Base-by-base conservation (phyloP, 1,140 invertebrate genomes). In the Meloidogyne floridensis region DNA sequence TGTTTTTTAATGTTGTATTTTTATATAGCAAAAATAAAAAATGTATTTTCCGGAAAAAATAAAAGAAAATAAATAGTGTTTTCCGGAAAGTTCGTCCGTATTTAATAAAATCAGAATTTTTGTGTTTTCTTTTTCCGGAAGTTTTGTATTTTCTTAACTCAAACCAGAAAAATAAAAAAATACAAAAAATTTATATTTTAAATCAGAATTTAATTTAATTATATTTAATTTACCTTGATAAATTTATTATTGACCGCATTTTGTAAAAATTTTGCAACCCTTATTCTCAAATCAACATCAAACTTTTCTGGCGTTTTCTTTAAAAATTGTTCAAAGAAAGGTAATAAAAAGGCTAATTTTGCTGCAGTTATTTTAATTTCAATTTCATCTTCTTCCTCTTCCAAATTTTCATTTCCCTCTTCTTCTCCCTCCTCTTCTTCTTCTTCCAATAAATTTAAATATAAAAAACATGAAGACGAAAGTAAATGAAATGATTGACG, bases 401-500 rank as follows among this genome's bases (percentile, higher is more conserved):
- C 72, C 47, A 32, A 32, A 32, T 76, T 32, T 10, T 74, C 47
- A 32, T 75, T 56, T 5, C 47, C 42, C 54, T 82, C 20, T 9
- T 86, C 72, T 71, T 47, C 42, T 15, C n/a, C 51, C 4, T 85
- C 73, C 8, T 73, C 72, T 51, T 80, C 84, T n/a, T 53, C 69
- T 43, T 83, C 82, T 8, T 85, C 77, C 13, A 83, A 74, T 32
- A 81, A 43, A n/a, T 51, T 81, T 13, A 59, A 80, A 74, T 71
- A 83, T 65, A 86, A 71, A 53, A 81, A 69, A 54, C 84, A 85
- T 3, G 77, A 47, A 15, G 85, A 85, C 84, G 94, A 91, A 8
- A 94, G 90, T 11, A 92, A 85, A 20, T 91, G 90, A 15, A 95
- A 90, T n/a, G 93, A 92, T 76, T 93, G 92, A 70, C 91, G 90